Evolutionary conservation across 2,113 vertebrate species (phyloP), one percentile per base, ranked within the genome.

Genomic region (Albula glossodonta): DNA sequence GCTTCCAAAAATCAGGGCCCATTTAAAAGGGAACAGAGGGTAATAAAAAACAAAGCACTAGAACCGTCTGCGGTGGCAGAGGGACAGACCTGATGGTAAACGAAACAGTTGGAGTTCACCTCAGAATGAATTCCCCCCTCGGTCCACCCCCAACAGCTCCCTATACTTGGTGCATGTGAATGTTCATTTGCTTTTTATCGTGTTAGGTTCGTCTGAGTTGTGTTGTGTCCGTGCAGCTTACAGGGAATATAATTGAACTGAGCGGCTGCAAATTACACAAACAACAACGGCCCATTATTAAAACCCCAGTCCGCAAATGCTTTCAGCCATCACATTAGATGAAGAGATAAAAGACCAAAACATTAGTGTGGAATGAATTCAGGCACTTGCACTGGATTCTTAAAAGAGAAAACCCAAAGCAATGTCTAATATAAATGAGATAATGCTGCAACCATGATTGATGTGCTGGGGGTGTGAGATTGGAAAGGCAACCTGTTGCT

Each of bases 401-500:
- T 50, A 78, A 60, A 80, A 11, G 15, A 48, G 25, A 80, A 51
- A 86, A 66, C n/a, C 50, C 82, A 51, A 49, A 80, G 86, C 50
- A 17, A 83, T 31, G 78, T 48, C 57, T 83, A 66, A 49, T 77
- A 80, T 41, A 80, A 85, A 86, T 52, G 25, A 80, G 53, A 83
- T 80, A 79, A 88, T 57, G 50, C 51, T 31, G 7, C n/a, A 74
- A n/a, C 80, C 15, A 70, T 84, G 87, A 79, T 83, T 85, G 57
- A 86, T 85, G 56, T 51, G 48, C 41, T 70, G 52, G 25, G 22
- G 13, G 78, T 19, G 41, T 25, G 60, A 81, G 57, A 63, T 60
- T 74, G 86, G 77, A 81, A 83, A 84, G 57, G 60, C 63, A 83
- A 84, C 81, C 77, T 88, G 87, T 88, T 88, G 84, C 84, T 57